Conservation (phyloP, 2,888 invertebrate genomes). For the Nymphalis polychloros region DNA sequence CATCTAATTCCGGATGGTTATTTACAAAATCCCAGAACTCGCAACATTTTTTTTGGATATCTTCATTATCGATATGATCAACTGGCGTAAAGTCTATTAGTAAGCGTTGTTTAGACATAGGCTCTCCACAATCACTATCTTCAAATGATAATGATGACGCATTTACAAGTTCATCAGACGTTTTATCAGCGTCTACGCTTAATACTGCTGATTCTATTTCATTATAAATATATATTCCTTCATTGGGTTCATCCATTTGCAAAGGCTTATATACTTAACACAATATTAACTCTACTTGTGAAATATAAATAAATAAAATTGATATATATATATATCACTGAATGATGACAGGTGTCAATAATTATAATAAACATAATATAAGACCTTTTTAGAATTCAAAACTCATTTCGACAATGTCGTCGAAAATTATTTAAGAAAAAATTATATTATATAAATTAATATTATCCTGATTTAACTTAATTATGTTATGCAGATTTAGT, state of each 20-base stretch:
- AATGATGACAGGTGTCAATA: no score
- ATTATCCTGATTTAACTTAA: no score
- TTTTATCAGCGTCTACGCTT: neutral
- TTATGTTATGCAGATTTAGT: no score
- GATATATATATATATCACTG: no score
- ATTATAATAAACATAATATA: no score
- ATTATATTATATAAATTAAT: no score
- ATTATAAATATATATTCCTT: neutral
- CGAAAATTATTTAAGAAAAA: no score
- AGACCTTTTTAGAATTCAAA: no score
- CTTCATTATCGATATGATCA: conserved; percentile 42
- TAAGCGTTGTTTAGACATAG: conserved; percentile 45
- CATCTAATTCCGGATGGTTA: conserved; percentile 40
- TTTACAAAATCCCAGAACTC: conserved; percentile 50
- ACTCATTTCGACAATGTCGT: no score
- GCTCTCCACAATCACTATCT: conserved; percentile 47
- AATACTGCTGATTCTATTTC: neutral
- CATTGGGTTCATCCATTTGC: neutral
- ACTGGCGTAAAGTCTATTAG: conserved; percentile 49
- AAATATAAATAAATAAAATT: no score
- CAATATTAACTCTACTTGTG: no score
- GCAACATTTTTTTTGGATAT: conserved; percentile 43
- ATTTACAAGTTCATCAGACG: neutral
- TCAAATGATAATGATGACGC: conserved; percentile 28
- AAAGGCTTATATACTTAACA: no score